phyloP scores from a whole-genome alignment of 1,140 invertebrate genomes.

The Calliphora vicina region DNA sequence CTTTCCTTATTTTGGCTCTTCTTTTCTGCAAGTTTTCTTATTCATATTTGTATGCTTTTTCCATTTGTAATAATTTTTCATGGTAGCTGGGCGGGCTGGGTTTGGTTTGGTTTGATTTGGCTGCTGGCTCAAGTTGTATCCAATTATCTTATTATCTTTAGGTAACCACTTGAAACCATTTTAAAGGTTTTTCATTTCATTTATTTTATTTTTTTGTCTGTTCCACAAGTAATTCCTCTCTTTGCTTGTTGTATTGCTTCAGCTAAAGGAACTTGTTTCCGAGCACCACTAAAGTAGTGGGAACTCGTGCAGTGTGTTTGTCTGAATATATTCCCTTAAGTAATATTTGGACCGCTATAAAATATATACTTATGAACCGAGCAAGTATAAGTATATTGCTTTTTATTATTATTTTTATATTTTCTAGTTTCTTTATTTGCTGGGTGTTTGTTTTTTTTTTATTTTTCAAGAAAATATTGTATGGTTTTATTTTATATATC shows the following conservation, averaged over 20 bases:
- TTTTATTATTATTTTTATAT: background rate
- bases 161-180: slow-evolving; percentile 24
- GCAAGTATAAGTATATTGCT: too few relatives aligned
- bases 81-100: background rate
- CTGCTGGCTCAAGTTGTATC: slow-evolving; percentile 17
- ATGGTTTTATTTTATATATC: background rate
- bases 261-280: background rate
- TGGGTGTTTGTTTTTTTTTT: background rate
- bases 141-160: slow-evolving; percentile 28
- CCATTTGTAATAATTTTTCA: background rate
- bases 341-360: slow-evolving; percentile 16
- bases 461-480: slow-evolving; percentile 17
- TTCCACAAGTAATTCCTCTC: background rate
- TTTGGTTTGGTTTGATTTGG: background rate
- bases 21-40: background rate
- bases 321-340: background rate
- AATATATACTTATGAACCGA: background rate
- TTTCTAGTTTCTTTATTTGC: background rate
- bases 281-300: background rate
- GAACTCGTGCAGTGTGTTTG: background rate
- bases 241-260: background rate
- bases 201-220: background rate
- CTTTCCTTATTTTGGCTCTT: background rate
- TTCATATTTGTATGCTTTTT: background rate
- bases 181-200: slow-evolving; percentile 9